Base-by-base conservation (phyloP, 2,797 vertebrate genomes). In the Mallotus villosus region DNA sequence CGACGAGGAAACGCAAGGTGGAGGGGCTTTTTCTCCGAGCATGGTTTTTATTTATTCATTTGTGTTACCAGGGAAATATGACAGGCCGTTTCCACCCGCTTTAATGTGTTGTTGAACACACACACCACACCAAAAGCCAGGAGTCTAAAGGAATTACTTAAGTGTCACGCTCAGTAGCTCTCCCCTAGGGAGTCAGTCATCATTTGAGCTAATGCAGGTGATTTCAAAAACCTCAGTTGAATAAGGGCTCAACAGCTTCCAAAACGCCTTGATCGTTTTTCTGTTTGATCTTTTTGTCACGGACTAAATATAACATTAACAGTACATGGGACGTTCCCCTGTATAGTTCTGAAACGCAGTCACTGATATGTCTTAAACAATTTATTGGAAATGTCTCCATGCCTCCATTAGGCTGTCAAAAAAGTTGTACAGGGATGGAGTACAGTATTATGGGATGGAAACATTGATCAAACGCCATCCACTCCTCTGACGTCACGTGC, bases 21-120 rank as follows among this genome's bases (percentile, higher is more conserved):
- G 41, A 46, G 41, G 11, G 41, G 41, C 41, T 46, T 46, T 46
- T 34, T 25, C 14, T 12, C 14, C 41, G 14, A 46, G 9, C 41
- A 46, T 19, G 27, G 61, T 11, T 53, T 84, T 89, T 84, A 86
- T 87, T 88, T 87, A 86, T 91, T 91, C 82, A 88, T 89, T 81
- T 88, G 84, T 76, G 84, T 86, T 87, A 88, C 86, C 87, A 87
- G 85, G 82, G 82, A 87, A 83, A 83, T 83, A 84, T 87, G 82
- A 85, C 84, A 82, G 74, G 68, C 41, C 41, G 70, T 85, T 53
- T 51, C 9, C 57, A 70, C 58, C 14, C 5, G 72, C 81, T 88
- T 85, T 86, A 88, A 90, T 82, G 82, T 84, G 83, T 85, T 88
- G 86, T 90, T 19, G 19, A 57, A 58, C 25, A n/a, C 8, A 68